Base-by-base conservation (phyloP, 2,888 invertebrate species). In the Peribatodes rhomboidaria region DNA sequence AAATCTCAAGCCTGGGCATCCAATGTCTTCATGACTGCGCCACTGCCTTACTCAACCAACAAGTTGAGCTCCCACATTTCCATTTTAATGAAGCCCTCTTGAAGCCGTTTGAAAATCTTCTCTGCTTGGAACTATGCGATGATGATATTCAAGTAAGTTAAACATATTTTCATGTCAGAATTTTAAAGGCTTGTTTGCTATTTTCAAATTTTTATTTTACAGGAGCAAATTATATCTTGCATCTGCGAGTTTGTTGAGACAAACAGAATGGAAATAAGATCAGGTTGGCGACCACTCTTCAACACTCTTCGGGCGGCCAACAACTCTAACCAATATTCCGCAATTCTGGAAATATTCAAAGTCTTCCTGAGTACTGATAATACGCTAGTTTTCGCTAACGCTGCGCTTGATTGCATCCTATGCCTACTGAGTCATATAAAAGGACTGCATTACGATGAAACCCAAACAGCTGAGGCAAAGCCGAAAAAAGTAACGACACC, bases 201-300 rank as follows among this genome's bases (percentile, higher is more conserved):
- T 20, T 11, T 8, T 33, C 53, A 18, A 31, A 13, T 22, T 7
- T 55, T 55, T 67, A 44, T 27, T 68, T 92, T 92, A 27, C 90
- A 98, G 97, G 96, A 96, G 84, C 96, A 96, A 92, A 98, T 99
- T 76, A 98, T 99, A 47, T 97, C 98, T 59, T 98, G 98, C 75
- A 96, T 99, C 52, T 98, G 98, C 85, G 98, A 98, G 88, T 98
- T 99, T 77, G 99, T 99, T 0, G 98, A 99, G 87, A 98, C 98
- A 0, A 98, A 98, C 85, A 95, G 98, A 75, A 96, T 97, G 66
- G 98, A 99, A 92, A 98, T 99, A 44, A 95, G 97, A 72, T 98
- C 98, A 0, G 99, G 99, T 0, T 99, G 99, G 99, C 94, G 99
- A 58, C 98, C 99, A 0, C 90, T 99, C 1, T 99, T 99, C 83